phyloP scores from a whole-genome alignment of 2,888 invertebrate species.

The Catocala sponsa region DNA sequence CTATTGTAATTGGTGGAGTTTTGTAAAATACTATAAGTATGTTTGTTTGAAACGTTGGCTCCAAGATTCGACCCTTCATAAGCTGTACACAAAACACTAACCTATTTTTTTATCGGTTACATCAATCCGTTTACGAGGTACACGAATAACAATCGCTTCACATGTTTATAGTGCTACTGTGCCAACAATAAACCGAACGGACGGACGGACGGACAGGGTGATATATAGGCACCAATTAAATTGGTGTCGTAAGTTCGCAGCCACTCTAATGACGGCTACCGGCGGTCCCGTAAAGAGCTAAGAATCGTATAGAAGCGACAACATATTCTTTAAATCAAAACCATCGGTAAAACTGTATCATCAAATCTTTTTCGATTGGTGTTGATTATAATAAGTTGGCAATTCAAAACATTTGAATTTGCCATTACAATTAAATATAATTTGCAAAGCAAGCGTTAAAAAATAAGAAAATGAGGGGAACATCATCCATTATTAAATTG shows the following conservation, averaged over 20 bases:
- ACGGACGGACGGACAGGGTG: constrained; percentile 67
- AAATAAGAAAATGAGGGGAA: not conserved
- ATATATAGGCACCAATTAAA: constrained; percentile 83
- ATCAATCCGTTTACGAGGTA: constrained; percentile 44
- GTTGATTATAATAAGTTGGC: too few species aligned
- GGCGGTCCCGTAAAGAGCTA: constrained; percentile 61
- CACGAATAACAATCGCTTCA: constrained; percentile 71
- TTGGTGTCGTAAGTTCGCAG: constrained; percentile 78
- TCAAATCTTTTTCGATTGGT: too few species aligned
- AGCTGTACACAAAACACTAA: constrained; percentile 2
- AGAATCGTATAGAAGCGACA: constrained; percentile 39
- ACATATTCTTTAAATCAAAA: constrained; percentile 1
- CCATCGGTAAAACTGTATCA: too few species aligned
- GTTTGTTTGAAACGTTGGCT: too few species aligned
- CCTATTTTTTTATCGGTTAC: constrained; percentile 21
- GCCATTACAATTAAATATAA: too few species aligned
- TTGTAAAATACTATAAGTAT: too few species aligned
- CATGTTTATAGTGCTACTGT: constrained; percentile 84
- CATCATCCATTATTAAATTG: too few species aligned
- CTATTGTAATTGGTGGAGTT: too few species aligned
- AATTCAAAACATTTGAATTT: too few species aligned
- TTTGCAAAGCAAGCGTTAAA: too few species aligned
- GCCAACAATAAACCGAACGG: constrained; percentile 71
- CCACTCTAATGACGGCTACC: constrained; percentile 80
- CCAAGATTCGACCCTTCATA: not conserved